phyloP scores from a whole-genome alignment of 1,140 invertebrate genomes.

The Ceratosolen solmsi region DNA sequence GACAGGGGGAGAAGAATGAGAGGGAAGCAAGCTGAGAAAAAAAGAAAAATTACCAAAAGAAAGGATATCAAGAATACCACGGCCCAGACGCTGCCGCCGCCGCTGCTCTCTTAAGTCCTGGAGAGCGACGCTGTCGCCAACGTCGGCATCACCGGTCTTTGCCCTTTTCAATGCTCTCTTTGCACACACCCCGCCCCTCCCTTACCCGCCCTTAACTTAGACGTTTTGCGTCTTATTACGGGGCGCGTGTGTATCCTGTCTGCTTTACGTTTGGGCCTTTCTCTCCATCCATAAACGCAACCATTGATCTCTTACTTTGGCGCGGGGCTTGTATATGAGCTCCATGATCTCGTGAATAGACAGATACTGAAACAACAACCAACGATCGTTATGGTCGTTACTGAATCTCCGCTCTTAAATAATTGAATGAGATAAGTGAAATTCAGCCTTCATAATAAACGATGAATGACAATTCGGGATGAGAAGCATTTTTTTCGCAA shows the following conservation, averaged over 20 bases:
- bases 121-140: neutral
- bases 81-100: conserved; percentile 1
- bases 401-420: too few species aligned
- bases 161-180: conserved; percentile 38
- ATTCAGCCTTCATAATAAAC: too few species aligned
- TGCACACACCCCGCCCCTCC: neutral
- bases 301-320: conserved; percentile 15
- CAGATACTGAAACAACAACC: neutral
- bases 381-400: too few species aligned
- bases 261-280: neutral
- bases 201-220: neutral
- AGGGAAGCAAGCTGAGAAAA: neutral
- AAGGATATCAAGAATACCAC: conserved; percentile 36
- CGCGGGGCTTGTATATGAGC: neutral
- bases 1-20: neutral
- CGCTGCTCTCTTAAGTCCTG: conserved; percentile 37
- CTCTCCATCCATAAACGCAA: neutral
- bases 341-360: neutral
- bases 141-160: conserved; percentile 22
- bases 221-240: conserved; percentile 26
- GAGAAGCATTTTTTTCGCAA: too few species aligned
- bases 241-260: neutral
- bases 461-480: too few species aligned
- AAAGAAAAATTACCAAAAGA: conserved; percentile 15
- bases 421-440: too few species aligned